phyloP scores from a whole-genome alignment of 2,797 vertebrate species.

The Adelosebastes latens region DNA sequence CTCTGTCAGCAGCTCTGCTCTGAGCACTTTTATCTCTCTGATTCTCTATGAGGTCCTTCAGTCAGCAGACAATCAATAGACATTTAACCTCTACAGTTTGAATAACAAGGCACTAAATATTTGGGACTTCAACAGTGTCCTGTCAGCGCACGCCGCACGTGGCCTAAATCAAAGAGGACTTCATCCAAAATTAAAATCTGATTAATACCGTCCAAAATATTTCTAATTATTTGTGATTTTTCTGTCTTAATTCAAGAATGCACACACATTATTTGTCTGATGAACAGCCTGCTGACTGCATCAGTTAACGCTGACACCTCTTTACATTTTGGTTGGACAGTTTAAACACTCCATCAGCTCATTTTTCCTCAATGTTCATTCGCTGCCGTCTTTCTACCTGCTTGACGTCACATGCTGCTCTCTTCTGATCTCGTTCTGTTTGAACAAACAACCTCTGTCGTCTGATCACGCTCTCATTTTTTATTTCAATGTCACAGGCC shows the following conservation, averaged over 20 bases:
- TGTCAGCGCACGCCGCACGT: neutral
- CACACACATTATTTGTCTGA: neutral
- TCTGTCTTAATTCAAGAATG: neutral
- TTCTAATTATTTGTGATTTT: neutral
- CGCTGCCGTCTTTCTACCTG: neutral
- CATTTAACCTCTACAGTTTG: slow-evolving; percentile 58
- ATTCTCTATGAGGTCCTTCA: slow-evolving; percentile 45
- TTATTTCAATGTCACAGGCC: neutral
- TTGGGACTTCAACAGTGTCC: slow-evolving; percentile 14
- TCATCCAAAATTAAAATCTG: neutral
- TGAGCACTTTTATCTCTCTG: slow-evolving; percentile 73
- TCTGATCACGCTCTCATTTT: neutral
- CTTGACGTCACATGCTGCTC: slow-evolving; percentile 1
- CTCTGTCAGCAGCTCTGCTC: slow-evolving; percentile 76
- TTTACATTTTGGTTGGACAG: neutral
- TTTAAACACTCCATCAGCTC: neutral
- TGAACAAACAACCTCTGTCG: neutral
- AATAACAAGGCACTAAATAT: slow-evolving; percentile 51
- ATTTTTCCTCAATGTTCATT: neutral
- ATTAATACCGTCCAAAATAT: neutral
- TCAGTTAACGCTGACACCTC: neutral
- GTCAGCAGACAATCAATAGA: slow-evolving; percentile 64
- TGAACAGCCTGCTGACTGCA: too few species aligned
- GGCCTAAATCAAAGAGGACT: neutral
- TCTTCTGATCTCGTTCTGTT: neutral